Evolutionary conservation across 2,113 vertebrate species (phyloP), one percentile per base, ranked within the genome.

Genomic region (Cygnus buccinator): DNA sequence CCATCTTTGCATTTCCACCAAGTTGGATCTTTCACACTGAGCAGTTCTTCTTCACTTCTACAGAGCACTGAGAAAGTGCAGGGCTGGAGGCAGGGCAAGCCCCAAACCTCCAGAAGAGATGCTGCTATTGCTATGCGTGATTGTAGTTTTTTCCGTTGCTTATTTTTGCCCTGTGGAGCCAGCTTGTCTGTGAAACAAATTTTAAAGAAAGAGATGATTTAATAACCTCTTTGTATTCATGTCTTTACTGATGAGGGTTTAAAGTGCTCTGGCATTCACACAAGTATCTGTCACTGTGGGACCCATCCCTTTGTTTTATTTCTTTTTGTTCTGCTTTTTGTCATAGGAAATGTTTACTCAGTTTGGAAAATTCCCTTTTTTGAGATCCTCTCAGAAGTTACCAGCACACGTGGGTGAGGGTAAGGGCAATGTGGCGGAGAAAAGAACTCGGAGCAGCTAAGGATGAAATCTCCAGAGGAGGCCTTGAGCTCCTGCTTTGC

Each of bases 311-410:
- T 79, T 43, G 11, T 8, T 93, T 92, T 67, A 13, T 79, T 72
- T 89, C 88, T 41, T 50, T 74, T 58, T 78, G 90, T 90, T 88
- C 87, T 82, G 71, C 59, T 50, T 95, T 96, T 97, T 73, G 61
- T 86, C 43, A 1, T 31, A 37, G 46, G n/a, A 90, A 84, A 63
- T 54, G 50, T 93, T 93, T 92, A 90, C 81, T 80, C 72, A 66
- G 35, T 65, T 94, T 66, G 59, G 72, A 96, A 93, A 90, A 84
- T 35, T 81, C 57, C 59, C 68, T 48, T 75, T 86, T 83, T 7
- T 59, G 44, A 93, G 63, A 76, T 84, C 7, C 35, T 10, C 31
- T 81, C 8, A 35, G 79, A 94, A 92, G 89, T 84, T 79, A 68
- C 3, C 43, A 43, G 93, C 77, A 89, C 39, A 22, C 3, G 4